Percentiles rank a stretch among this genome's conserved stretches.
Conservation (phyloP, 2,797 vertebrate species). For the Pseudotriccus pelzelni region DNA sequence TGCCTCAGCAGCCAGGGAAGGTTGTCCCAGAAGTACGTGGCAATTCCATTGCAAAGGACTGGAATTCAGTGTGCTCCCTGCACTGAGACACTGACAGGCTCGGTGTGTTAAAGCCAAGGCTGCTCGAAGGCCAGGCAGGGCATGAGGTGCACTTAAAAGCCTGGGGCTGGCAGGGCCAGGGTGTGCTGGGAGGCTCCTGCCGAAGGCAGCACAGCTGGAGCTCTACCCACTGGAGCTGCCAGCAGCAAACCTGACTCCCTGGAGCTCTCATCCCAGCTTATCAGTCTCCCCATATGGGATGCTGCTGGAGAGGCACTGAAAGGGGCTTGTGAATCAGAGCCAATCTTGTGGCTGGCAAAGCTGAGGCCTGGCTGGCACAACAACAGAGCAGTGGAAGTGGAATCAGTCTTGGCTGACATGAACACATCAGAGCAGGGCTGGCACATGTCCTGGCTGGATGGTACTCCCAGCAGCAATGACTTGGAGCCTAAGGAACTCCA, state of each 20-base stretch:
- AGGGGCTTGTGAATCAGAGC: background rate
- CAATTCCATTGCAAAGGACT: background rate
- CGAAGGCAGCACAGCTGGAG: background rate
- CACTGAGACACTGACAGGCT: background rate
- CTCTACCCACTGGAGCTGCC: background rate
- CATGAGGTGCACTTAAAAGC: fast-evolving
- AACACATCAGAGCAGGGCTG: background rate
- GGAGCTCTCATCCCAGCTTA: background rate
- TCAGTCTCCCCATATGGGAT: background rate
- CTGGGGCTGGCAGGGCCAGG: background rate
- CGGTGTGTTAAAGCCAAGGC: fast-evolving
- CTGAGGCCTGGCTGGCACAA: background rate
- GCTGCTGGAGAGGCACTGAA: background rate
- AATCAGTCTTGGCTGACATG: background rate
- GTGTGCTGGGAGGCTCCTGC: background rate
- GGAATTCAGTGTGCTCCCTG: background rate
- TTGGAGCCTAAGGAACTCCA: background rate
- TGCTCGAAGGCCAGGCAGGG: background rate
- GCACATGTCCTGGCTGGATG: background rate
- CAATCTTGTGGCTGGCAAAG: background rate
- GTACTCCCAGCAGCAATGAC: background rate
- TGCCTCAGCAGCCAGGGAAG: background rate
- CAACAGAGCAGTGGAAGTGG: background rate
- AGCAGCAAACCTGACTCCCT: background rate
- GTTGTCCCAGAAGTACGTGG: background rate